Evolutionary conservation across 2,797 vertebrate genomes (phyloP).

Genomic region (Manis javanica): DNA sequence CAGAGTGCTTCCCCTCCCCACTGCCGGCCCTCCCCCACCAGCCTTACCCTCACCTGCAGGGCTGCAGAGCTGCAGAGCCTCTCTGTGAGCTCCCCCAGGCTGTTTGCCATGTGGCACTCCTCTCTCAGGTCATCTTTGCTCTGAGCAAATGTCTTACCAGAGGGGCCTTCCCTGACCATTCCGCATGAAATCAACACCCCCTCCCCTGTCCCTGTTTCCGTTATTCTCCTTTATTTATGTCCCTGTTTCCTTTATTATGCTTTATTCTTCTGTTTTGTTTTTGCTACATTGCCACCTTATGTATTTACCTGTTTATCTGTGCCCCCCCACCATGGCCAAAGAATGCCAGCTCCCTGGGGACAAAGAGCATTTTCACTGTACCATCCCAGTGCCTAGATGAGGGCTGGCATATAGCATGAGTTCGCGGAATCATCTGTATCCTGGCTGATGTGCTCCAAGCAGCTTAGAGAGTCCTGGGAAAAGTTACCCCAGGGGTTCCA

Average conservation of each 20-base stretch:
- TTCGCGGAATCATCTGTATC: fast-evolving
- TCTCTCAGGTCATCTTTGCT: neutral
- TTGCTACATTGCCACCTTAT: neutral
- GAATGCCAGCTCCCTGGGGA: neutral
- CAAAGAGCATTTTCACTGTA: neutral
- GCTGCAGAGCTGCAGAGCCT: no score
- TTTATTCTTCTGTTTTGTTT: neutral
- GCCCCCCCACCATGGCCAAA: no score
- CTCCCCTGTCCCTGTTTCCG: fast-evolving
- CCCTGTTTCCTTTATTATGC: neutral
- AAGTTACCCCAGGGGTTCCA: neutral
- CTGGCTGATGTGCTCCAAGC: neutral
- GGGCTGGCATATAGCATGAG: fast-evolving
- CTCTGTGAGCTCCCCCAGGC: no score
- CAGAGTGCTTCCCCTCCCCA: neutral
- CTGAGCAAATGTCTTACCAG: neutral
- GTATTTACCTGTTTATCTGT: neutral
- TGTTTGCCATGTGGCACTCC: neutral
- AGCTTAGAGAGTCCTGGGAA: neutral
- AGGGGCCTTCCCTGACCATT: neutral
- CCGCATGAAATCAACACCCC: neutral
- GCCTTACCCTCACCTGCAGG: no score
- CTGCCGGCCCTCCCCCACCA: neutral
- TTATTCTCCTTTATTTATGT: neutral
- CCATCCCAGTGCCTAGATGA: neutral